Conservation (phyloP, 2,888 invertebrate genomes). For the Hermodice carunculata region DNA sequence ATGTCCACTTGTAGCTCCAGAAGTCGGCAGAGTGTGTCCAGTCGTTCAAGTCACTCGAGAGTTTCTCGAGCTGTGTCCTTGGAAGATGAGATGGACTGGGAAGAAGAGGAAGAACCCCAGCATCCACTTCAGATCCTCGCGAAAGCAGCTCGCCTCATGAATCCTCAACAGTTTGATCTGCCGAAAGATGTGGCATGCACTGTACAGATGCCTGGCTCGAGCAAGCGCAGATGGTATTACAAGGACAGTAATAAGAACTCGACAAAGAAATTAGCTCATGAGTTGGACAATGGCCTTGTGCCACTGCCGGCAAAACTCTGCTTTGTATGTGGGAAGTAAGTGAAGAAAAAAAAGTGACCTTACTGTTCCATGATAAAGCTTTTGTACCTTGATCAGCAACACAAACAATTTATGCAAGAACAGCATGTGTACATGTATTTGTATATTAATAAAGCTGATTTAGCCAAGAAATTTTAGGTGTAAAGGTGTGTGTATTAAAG, state of each 20-base stretch:
- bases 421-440: no score
- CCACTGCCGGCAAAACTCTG: conserved; percentile 88
- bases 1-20: conserved; percentile 50
- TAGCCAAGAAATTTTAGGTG: no score
- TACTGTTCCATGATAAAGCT: no score
- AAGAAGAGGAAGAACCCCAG: conserved; percentile 37
- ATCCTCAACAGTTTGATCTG: conserved; percentile 91
- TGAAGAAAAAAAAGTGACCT: no score
- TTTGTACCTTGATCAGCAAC: no score
- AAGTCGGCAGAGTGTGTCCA: conserved; percentile 35
- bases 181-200: conserved; percentile 79
- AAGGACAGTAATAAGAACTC: conserved; percentile 46
- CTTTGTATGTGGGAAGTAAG: conserved; percentile 80
- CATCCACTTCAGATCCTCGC: conserved; percentile 84
- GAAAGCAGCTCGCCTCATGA: conserved; percentile 85
- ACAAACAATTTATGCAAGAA: no score
- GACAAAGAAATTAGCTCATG: conserved; percentile 72
- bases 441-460: no score
- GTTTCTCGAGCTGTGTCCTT: conserved; percentile 1
- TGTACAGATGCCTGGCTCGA: conserved; percentile 67
- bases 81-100: background rate
- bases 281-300: conserved; percentile 79
- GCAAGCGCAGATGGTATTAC: conserved; percentile 57
- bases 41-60: conserved; percentile 5
- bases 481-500: no score